These are phyloP conservation scores for Bombus sibiricus DNA, from an alignment of 1,140 invertebrate genomes.

Conservation along the genomic window DNA sequence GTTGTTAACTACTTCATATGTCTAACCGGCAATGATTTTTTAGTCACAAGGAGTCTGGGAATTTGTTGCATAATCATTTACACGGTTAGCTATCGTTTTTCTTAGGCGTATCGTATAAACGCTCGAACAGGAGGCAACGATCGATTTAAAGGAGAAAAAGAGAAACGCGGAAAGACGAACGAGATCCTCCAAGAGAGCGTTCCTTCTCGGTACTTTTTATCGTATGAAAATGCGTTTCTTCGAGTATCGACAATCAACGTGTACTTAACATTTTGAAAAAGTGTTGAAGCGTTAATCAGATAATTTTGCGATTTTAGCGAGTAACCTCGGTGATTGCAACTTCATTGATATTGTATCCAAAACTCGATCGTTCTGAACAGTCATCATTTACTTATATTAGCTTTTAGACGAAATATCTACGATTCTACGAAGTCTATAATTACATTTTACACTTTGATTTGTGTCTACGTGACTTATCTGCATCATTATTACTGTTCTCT, in stretches of 20 bases:
- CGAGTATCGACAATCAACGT: neutral
- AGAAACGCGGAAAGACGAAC: constrained; percentile 61
- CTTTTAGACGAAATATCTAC: neutral
- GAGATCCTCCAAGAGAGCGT: constrained; percentile 37
- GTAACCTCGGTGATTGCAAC: neutral
- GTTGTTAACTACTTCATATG: neutral
- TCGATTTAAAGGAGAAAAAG: constrained; percentile 61
- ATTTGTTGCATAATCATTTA: constrained; percentile 43
- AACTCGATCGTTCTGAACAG: neutral
- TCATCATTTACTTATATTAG: neutral
- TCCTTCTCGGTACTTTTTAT: constrained; percentile 5
- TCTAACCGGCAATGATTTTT: too few species aligned
- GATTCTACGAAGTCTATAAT: neutral
- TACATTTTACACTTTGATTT: neutral
- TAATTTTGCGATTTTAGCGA: neutral
- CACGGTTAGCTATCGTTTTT: constrained; percentile 13
- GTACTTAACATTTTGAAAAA: constrained; percentile 23
- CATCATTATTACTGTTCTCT: neutral
- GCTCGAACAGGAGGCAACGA: constrained; percentile 26
- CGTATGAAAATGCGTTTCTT: neutral
- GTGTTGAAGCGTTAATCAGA: neutral
- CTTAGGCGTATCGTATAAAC: constrained; percentile 20
- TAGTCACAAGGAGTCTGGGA: too few species aligned
- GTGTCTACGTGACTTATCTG: neutral
- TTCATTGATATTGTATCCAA: neutral